These are phyloP conservation scores for Acipenser oxyrinchus DNA, from an alignment of 2,797 vertebrate species.

Conservation along the genomic window DNA sequence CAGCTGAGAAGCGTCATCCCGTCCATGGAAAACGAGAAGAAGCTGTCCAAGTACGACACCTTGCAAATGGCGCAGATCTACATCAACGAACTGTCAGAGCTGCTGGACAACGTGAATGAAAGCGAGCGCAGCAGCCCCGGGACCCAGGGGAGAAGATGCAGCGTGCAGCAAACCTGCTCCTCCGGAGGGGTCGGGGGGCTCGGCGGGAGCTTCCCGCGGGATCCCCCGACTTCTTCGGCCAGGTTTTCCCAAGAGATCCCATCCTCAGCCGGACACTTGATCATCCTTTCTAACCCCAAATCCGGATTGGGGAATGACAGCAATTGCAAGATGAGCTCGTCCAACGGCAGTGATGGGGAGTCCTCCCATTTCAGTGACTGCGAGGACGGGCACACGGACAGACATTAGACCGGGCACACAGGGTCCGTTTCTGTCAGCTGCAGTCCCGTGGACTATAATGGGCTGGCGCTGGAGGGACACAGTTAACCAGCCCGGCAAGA, in stretches of 20 bases:
- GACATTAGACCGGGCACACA: conserved; percentile 15
- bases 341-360: conserved; percentile 61
- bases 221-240: conserved; percentile 15
- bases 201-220: conserved; percentile 22
- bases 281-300: conserved; percentile 45
- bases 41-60: conserved; percentile 73
- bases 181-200: conserved; percentile 20
- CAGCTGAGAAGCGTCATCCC: conserved; percentile 70
- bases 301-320: conserved; percentile 37
- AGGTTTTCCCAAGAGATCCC: conserved; percentile 29
- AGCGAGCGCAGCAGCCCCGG: conserved; percentile 39
- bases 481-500: too few species aligned
- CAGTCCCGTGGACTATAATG: too few species aligned
- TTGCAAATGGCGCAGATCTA: conserved; percentile 77
- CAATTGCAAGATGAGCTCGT: conserved; percentile 26
- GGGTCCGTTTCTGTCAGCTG: too few species aligned
- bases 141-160: conserved; percentile 33
- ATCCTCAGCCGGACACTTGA: conserved; percentile 40
- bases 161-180: conserved; percentile 33
- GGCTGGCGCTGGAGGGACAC: too few species aligned
- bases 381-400: conserved; percentile 49
- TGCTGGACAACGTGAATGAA: conserved; percentile 54
- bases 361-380: conserved; percentile 60
- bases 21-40: conserved; percentile 66
- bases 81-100: conserved; percentile 67